These are phyloP conservation scores for Macquaria ambigua DNA, from an alignment of 2,113 vertebrate species.

Conservation along the genomic window DNA sequence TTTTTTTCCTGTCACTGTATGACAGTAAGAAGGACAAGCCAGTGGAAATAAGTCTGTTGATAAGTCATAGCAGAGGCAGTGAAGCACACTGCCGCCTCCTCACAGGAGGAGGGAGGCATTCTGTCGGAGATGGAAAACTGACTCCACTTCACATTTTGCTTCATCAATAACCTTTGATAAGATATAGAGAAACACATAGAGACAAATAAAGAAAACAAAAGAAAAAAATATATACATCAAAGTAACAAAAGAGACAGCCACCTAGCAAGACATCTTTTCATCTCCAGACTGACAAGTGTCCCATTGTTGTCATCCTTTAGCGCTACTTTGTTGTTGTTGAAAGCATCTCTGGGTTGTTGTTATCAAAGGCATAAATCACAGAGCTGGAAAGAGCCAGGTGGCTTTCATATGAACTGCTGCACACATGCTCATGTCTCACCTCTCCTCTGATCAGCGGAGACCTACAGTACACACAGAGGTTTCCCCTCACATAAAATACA, in stretches of 20 bases:
- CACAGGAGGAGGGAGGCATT: constrained; percentile 54
- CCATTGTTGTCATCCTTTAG: constrained; percentile 82
- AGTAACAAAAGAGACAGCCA: constrained; percentile 66
- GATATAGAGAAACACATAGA: constrained; percentile 58
- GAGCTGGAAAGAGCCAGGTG: constrained; percentile 80
- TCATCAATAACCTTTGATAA: constrained; percentile 76
- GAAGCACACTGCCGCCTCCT: constrained; percentile 64
- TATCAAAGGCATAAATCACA: constrained; percentile 84
- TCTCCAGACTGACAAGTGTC: constrained; percentile 84
- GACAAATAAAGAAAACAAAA: constrained; percentile 69
- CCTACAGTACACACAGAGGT: constrained; percentile 67
- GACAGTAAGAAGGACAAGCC: constrained; percentile 66
- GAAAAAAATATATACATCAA: constrained; percentile 63
- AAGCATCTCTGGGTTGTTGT: constrained; percentile 76
- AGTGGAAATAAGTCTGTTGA: constrained; percentile 71
- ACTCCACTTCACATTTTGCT: constrained; percentile 73
- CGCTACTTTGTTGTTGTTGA: constrained; percentile 81
- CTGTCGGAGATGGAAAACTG: constrained; percentile 68
- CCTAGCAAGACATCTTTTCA: constrained; percentile 82
- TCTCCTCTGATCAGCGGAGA: constrained; percentile 74
- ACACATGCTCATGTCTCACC: constrained; percentile 76
- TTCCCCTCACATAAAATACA: constrained; percentile 56
- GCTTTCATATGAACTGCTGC: constrained; percentile 80
- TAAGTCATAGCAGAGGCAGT: constrained; percentile 67
- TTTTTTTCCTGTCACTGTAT: constrained; percentile 38